These are phyloP conservation scores for Abramis brama DNA, from an alignment of 2,113 vertebrate species.

Conservation along the genomic window DNA sequence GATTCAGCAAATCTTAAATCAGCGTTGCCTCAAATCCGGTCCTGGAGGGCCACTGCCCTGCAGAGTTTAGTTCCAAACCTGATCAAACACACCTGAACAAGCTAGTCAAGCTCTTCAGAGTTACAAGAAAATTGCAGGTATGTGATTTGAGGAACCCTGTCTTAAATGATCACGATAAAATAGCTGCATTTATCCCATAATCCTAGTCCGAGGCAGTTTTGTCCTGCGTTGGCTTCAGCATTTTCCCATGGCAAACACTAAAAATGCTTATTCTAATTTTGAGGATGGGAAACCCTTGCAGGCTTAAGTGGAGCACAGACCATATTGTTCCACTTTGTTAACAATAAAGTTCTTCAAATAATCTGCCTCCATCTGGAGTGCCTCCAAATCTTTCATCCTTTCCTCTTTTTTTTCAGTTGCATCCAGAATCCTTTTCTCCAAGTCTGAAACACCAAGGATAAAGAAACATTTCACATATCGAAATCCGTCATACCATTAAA, in stretches of 20 bases:
- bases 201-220: not conserved
- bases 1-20: not conserved
- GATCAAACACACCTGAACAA: too few relatives aligned
- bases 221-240: not conserved
- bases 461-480: slow-evolving; percentile 20
- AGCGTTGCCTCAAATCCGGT: too few relatives aligned
- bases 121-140: too few relatives aligned
- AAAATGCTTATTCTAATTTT: not conserved
- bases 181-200: not conserved
- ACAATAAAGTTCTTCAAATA: slow-evolving; percentile 76
- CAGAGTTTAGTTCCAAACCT: too few relatives aligned
- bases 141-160: too few relatives aligned
- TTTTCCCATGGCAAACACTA: not conserved
- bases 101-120: too few relatives aligned
- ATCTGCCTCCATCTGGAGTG: slow-evolving; percentile 71
- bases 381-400: slow-evolving; percentile 75
- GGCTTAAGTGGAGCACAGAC: slow-evolving; percentile 67
- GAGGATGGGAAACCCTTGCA: not conserved
- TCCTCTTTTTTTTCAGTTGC: slow-evolving; percentile 73
- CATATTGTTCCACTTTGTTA: slow-evolving; percentile 70
- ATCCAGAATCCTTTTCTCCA: slow-evolving; percentile 81
- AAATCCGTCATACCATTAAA: not conserved
- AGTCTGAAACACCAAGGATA: slow-evolving; percentile 74
- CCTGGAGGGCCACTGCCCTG: too few relatives aligned
- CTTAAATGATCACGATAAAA: not conserved